Percentiles rank a stretch among this genome's conserved stretches.
Conservation (phyloP, 1,140 invertebrate species). For the Platyscapa corneri region DNA sequence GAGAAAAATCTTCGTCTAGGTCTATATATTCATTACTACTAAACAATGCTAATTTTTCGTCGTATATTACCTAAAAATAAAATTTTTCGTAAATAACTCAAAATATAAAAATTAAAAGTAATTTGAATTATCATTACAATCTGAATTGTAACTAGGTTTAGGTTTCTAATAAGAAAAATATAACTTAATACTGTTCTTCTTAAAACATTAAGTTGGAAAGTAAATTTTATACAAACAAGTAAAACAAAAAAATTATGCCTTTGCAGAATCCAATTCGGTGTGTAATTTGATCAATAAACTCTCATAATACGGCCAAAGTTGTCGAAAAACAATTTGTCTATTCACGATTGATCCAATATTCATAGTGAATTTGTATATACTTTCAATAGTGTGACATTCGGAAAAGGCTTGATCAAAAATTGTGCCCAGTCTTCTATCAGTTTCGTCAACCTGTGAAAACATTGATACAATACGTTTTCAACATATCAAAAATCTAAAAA, state of each 20-base stretch:
- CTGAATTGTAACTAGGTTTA: too few species aligned
- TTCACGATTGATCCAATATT: slow-evolving; percentile 83
- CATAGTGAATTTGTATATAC: slow-evolving; percentile 80
- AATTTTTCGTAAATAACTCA: not conserved
- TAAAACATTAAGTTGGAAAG: not conserved
- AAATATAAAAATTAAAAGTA: not conserved
- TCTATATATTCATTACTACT: slow-evolving; percentile 69
- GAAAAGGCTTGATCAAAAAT: slow-evolving; percentile 85
- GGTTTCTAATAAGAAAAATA: too few species aligned
- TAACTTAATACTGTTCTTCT: too few species aligned
- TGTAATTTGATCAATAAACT: slow-evolving; percentile 78
- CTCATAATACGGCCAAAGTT: slow-evolving; percentile 78
- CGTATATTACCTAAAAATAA: slow-evolving; percentile 54
- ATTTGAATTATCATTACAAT: too few species aligned
- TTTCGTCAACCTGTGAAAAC: slow-evolving; percentile 75
- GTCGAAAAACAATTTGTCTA: slow-evolving; percentile 81
- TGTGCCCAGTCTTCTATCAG: slow-evolving; percentile 83
- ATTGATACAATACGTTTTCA: not conserved
- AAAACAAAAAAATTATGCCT: slow-evolving; percentile 65
- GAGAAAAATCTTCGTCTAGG: slow-evolving; percentile 82
- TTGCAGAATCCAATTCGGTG: slow-evolving; percentile 79
- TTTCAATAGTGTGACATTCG: slow-evolving; percentile 84
- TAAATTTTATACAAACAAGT: not conserved
- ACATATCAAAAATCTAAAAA: too few species aligned
- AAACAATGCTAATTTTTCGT: slow-evolving; percentile 68